Percentiles rank a stretch among this genome's conserved stretches.
Evolutionary conservation across 2,888 invertebrate species (phyloP).

Genomic region (Ectropis crepuscularia): DNA sequence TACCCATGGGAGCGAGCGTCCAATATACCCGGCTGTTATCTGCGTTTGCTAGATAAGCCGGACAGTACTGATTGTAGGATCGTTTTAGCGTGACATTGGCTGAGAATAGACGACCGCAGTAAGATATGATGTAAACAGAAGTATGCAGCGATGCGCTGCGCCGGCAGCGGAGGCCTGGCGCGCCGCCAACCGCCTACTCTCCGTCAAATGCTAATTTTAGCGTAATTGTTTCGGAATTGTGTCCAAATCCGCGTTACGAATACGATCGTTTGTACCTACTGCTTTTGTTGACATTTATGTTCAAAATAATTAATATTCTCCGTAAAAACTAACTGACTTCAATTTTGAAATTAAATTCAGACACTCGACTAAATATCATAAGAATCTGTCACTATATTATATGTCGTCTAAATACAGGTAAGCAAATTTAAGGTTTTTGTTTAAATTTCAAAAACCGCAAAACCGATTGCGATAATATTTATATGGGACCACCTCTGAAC

Average conservation of each 20-base stretch:
- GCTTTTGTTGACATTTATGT: background rate
- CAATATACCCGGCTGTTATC: too few relatives aligned
- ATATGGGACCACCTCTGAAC: too few relatives aligned
- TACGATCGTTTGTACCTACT: background rate
- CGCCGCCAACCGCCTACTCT: slow-evolving; percentile 18
- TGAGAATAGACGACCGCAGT: slow-evolving; percentile 68
- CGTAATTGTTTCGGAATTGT: slow-evolving; percentile 15
- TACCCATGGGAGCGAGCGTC: slow-evolving; percentile 71
- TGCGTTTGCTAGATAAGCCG: background rate
- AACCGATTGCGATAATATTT: too few relatives aligned
- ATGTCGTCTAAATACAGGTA: too few relatives aligned
- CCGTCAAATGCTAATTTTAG: slow-evolving; percentile 16
- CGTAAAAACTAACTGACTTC: too few relatives aligned
- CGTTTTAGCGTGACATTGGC: slow-evolving; percentile 16
- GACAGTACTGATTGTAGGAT: background rate
- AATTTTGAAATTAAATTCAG: too few relatives aligned
- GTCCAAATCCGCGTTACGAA: background rate
- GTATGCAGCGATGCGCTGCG: slow-evolving; percentile 10
- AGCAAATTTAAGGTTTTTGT: too few relatives aligned
- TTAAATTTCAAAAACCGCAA: too few relatives aligned
- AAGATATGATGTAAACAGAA: slow-evolving; percentile 43
- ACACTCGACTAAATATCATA: too few relatives aligned
- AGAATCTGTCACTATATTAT: too few relatives aligned
- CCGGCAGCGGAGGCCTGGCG: slow-evolving; percentile 5
- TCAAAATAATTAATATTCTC: background rate